A percentile compares a stretch with the other conserved stretches of the same genome.
phyloP scores from a whole-genome alignment of 2,888 invertebrate genomes.

The Brachynemurus nebulosus region DNA sequence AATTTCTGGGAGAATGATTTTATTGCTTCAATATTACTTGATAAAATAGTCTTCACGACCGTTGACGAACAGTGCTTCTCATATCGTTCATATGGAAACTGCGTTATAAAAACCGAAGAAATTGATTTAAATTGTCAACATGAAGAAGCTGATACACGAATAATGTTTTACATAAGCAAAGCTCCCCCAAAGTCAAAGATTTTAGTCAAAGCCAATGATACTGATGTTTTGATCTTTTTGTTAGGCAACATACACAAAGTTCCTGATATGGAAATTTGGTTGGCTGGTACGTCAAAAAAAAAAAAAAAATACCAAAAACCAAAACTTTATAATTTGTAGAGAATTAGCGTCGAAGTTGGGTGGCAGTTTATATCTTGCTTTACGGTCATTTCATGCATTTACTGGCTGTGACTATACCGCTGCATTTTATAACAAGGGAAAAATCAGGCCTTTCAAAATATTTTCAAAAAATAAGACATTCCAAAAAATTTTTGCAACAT shows the following conservation, averaged over 20 bases:
- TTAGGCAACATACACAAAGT: slow-evolving; percentile 21
- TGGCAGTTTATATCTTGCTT: slow-evolving; percentile 15
- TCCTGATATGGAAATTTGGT: slow-evolving; percentile 17
- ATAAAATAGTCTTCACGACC: no score
- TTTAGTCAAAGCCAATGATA: slow-evolving; percentile 20
- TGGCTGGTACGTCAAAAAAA: slow-evolving; percentile 13
- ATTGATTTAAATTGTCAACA: slow-evolving; percentile 19
- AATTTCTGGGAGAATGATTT: no score
- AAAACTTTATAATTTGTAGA: slow-evolving; percentile 19
- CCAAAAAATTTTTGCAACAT: slow-evolving; percentile 24
- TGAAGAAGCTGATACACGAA: slow-evolving; percentile 22
- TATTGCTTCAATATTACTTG: no score
- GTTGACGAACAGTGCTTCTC: no score
- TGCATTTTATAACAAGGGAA: slow-evolving; percentile 23
- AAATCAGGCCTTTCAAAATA: slow-evolving; percentile 21
- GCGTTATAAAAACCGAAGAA: slow-evolving; percentile 14
- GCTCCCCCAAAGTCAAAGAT: slow-evolving; percentile 16
- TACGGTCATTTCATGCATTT: slow-evolving; percentile 22
- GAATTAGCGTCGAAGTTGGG: slow-evolving; percentile 21
- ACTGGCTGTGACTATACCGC: slow-evolving; percentile 24
- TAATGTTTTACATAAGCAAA: slow-evolving; percentile 20
- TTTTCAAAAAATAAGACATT: slow-evolving; percentile 21
- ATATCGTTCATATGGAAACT: no score
- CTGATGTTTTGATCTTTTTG: slow-evolving; percentile 21
- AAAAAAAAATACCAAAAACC: slow-evolving; percentile 11